Conservation (phyloP, 2,888 invertebrate species). For the Sinodicranocentrus sp. region DNA sequence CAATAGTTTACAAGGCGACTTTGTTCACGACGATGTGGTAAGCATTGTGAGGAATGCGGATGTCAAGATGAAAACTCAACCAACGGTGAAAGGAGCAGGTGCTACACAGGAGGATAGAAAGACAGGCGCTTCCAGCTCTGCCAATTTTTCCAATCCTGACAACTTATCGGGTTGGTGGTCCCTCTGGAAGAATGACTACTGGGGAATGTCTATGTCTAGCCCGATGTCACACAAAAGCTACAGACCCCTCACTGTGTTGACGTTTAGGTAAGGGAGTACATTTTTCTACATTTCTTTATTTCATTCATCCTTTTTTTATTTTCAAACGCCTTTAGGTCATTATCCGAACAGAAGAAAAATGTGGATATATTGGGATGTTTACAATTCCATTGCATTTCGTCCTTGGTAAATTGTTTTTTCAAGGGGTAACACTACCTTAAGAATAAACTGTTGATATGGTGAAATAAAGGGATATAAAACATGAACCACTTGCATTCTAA, state of each 20-base stretch:
- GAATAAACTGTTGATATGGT: too few species aligned
- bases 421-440: too few species aligned
- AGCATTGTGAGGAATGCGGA: conserved; percentile 90
- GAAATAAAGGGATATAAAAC: too few species aligned
- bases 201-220: conserved; percentile 93
- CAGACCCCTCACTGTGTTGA: conserved; percentile 88
- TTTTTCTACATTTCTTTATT: too few species aligned
- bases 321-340: too few species aligned
- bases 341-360: too few species aligned
- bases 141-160: conserved; percentile 79
- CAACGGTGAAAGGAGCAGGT: conserved; percentile 67
- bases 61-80: conserved; percentile 79
- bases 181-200: conserved; percentile 89
- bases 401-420: too few species aligned
- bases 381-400: too few species aligned
- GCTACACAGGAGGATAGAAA: not conserved
- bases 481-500: too few species aligned
- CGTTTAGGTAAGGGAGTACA: conserved; percentile 94
- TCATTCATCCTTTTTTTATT: too few species aligned
- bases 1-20: conserved; percentile 88
- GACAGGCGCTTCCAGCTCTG: not conserved
- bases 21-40: conserved; percentile 93
- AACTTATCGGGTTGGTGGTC: conserved; percentile 81
- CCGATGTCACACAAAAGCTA: conserved; percentile 91
- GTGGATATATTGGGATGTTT: too few species aligned